Base-by-base conservation (phyloP, 92 coral and sea anemone species). In the Epizoanthus scotinus region DNA sequence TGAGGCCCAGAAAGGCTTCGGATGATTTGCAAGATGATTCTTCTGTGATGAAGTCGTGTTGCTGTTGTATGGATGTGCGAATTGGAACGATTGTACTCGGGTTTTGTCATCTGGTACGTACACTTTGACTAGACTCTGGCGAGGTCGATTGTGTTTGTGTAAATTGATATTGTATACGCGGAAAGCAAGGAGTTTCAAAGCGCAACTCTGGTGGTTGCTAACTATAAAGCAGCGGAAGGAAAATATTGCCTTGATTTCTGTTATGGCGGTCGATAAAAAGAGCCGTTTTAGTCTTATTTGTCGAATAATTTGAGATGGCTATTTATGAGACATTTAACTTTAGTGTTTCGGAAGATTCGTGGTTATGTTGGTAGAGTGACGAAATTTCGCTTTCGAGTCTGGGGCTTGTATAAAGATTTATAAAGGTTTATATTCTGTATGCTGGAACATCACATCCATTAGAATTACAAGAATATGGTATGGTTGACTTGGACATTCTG, bases 61-160 rank as follows among this genome's bases (percentile, higher is more conserved):
- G 99, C 81, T 93, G 94, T 71, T 95, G 99, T 91, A 78, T 95
- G 91, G 99, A 95, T 69, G 97, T 95, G 24, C 94, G 99, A 53
- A 86, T 94, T 49, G 99, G 99, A 28, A 94, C 97, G 2, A 95
- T 95, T 52, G 97, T 95, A 15, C 96, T 95, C 5, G 99, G 99
- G 7, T 87, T 95, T 83, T 82, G 92, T 38, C 99, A 95, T 89
- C 85, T 95, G 98, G 99, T 95, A 62, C 84, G 98, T 69, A 44
- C 52, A 44, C 52, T 7, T 6, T 1, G 4, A 4, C 4, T n/a
- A n/a, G n/a, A 4, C 1, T 4, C 36, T 34, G 10, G 52, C 52
- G 52, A 20, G 58, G 22, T 49, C 22, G 25, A 28, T 47, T 26
- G 26, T 47, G 60, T 70, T 70, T 28, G 63, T 75, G 67, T 59